phyloP scores from a whole-genome alignment of 2,797 vertebrate genomes.

The Pseudochaenichthys georgianus region DNA sequence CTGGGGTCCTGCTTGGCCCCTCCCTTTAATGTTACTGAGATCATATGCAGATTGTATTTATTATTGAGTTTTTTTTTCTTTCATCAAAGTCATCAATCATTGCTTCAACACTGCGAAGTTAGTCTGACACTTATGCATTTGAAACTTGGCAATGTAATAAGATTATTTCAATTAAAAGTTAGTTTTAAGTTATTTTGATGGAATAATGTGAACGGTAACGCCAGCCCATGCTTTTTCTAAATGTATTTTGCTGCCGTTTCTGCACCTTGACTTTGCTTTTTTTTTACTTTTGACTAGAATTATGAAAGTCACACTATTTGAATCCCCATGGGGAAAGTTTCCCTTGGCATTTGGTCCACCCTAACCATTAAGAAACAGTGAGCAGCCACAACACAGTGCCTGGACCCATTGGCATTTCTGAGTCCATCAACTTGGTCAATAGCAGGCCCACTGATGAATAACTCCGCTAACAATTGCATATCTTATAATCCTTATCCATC shows the following conservation, averaged over 20 bases:
- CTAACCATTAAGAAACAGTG: background rate
- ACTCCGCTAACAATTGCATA: constrained; percentile 3
- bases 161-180: background rate
- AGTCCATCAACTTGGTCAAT: constrained; percentile 26
- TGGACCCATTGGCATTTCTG: constrained; percentile 16
- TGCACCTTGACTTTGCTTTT: constrained; percentile 41
- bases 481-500: background rate
- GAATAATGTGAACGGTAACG: background rate
- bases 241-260: constrained; percentile 6
- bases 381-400: background rate
- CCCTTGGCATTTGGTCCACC: constrained; percentile 19
- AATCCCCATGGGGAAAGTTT: constrained; percentile 11
- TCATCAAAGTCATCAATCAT: constrained; percentile 14
- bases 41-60: constrained; percentile 9
- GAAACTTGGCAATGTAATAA: background rate
- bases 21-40: constrained; percentile 11
- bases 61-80: constrained; percentile 23
- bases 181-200: constrained; percentile 33
- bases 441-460: constrained; percentile 27
- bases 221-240: constrained; percentile 12
- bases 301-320: constrained; percentile 29
- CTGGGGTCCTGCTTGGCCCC: background rate
- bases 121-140: constrained; percentile 23
- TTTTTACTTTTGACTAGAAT: constrained; percentile 14
- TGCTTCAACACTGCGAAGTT: constrained; percentile 5